Percentiles rank a stretch among this genome's conserved stretches.
These are phyloP conservation scores for Cephus spinipes DNA, from an alignment of 2,888 invertebrate genomes.

Conservation along the genomic window DNA sequence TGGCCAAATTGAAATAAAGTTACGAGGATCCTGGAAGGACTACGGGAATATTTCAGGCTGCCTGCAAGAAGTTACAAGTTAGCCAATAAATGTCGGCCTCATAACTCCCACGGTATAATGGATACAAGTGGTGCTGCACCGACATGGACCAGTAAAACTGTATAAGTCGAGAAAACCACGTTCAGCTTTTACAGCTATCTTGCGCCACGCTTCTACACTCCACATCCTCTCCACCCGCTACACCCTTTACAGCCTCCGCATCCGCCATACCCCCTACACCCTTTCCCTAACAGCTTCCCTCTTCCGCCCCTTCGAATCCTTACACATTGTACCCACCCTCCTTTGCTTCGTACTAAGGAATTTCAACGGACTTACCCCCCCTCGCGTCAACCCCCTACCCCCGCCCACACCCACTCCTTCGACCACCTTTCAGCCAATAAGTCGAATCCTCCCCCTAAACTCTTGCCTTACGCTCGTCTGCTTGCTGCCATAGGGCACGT, in stretches of 20 bases:
- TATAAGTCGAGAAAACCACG: conserved; percentile 4
- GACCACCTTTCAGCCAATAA: background rate
- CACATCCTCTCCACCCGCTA: background rate
- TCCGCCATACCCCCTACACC: background rate
- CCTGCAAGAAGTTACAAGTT: conserved; percentile 49
- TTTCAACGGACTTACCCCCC: background rate
- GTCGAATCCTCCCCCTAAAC: background rate
- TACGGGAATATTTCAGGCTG: conserved; percentile 47
- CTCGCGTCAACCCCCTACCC: too few species aligned
- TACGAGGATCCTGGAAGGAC: conserved; percentile 43
- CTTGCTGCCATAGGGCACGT: background rate
- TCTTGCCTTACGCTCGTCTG: background rate
- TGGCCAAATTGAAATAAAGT: conserved; percentile 55
- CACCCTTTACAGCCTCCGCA: background rate
- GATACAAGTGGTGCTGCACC: conserved; percentile 38
- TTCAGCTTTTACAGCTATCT: conserved; percentile 2
- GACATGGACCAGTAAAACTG: conserved; percentile 7
- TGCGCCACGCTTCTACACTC: background rate
- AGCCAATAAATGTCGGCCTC: conserved; percentile 55
- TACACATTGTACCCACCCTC: background rate
- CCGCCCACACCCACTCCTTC: too few species aligned
- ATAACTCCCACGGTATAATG: conserved; percentile 49
- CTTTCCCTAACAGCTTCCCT: background rate
- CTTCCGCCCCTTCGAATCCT: background rate
- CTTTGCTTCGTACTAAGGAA: background rate